A percentile compares a stretch with the other conserved stretches of the same genome.
Conservation (phyloP, 2,888 invertebrate genomes). For the Neoitamus cyanurus region DNA sequence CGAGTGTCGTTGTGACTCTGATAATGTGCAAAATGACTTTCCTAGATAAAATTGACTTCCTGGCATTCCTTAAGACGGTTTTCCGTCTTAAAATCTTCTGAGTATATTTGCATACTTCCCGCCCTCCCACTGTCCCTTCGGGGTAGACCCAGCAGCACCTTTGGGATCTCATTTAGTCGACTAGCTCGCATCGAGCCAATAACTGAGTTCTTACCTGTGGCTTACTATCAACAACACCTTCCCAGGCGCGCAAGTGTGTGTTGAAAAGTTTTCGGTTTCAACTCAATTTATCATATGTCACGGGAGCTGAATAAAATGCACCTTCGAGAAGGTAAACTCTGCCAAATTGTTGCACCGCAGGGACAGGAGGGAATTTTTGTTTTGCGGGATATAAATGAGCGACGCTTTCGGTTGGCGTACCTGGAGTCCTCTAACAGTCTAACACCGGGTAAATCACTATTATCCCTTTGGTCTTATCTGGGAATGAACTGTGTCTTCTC, state of each 20-base stretch:
- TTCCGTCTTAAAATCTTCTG: neutral
- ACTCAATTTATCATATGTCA: constrained; percentile 30
- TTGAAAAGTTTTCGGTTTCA: constrained; percentile 8
- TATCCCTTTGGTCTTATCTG: neutral
- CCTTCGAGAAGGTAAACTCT: neutral
- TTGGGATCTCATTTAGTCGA: neutral
- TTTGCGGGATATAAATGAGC: neutral
- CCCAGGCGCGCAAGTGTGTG: neutral
- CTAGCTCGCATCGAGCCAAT: neutral
- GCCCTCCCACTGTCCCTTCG: neutral
- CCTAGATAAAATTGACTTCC: constrained; percentile 41
- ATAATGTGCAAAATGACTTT: constrained; percentile 49
- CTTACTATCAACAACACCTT: neutral
- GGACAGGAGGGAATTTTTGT: neutral
- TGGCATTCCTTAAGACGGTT: neutral
- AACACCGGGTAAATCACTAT: neutral
- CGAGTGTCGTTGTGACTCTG: constrained; percentile 30
- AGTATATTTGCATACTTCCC: constrained; percentile 26
- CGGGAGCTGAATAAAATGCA: neutral
- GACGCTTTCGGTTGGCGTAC: neutral
- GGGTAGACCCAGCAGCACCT: neutral
- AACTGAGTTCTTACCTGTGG: neutral
- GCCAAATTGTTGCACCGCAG: neutral
- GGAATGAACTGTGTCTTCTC: neutral
- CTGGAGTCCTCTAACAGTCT: neutral